phyloP scores from a whole-genome alignment of 2,797 vertebrate genomes.

The Hoplostethus mediterraneus region DNA sequence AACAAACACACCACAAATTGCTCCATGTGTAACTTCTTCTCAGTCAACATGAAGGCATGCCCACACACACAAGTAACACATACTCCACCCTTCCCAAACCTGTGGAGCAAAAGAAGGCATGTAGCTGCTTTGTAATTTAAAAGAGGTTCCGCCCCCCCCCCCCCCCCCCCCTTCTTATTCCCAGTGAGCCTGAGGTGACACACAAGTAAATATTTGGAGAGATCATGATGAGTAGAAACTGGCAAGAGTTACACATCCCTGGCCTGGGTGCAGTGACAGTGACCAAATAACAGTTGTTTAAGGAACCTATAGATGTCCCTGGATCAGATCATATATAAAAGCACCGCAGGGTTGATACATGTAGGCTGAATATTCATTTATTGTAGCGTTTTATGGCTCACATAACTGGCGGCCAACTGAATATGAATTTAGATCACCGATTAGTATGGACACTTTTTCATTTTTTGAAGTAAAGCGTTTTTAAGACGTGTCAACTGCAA shows the following conservation, averaged over 20 bases:
- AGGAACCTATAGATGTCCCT: background rate
- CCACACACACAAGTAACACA: constrained; percentile 27
- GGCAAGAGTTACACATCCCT: constrained; percentile 1
- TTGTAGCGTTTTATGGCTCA: too few species aligned
- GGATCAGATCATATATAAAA: background rate
- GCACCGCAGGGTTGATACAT: too few species aligned
- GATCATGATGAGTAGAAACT: constrained; percentile 19
- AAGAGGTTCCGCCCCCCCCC: constrained; percentile 16
- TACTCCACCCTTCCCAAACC: constrained; percentile 7
- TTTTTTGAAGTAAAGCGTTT: background rate
- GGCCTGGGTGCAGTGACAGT: background rate
- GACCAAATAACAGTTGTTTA: background rate
- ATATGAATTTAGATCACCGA: too few species aligned
- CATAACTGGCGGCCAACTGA: too few species aligned
- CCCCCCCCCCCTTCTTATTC: constrained; percentile 11
- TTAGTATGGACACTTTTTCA: too few species aligned
- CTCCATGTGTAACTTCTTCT: constrained; percentile 23
- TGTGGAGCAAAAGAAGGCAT: constrained; percentile 3
- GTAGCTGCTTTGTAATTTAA: constrained; percentile 30
- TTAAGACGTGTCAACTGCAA: background rate
- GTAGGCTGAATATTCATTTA: too few species aligned
- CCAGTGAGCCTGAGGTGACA: constrained; percentile 27
- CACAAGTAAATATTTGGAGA: constrained; percentile 28
- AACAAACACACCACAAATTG: constrained; percentile 8
- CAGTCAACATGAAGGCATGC: constrained; percentile 29